These are phyloP conservation scores for Sisyra nigra DNA, from an alignment of 2,888 invertebrate genomes.

Conservation along the genomic window DNA sequence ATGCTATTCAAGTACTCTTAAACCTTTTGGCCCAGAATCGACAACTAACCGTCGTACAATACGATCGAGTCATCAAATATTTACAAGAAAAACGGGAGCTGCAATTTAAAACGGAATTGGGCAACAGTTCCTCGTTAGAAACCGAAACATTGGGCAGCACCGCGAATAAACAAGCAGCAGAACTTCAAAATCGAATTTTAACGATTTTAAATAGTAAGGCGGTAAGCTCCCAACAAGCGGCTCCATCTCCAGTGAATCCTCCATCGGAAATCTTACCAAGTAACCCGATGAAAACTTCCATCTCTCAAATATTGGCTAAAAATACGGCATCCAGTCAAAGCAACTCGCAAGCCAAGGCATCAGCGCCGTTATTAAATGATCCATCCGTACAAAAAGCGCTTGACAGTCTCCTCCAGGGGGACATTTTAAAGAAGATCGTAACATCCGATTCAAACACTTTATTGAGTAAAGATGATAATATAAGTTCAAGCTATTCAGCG, in stretches of 20 bases:
- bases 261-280: not conserved
- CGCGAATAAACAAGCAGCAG: constrained; percentile 38
- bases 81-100: constrained; percentile 56
- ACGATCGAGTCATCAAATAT: constrained; percentile 58
- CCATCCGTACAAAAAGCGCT: constrained; percentile 65
- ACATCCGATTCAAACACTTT: not conserved
- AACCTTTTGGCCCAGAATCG: constrained; percentile 72
- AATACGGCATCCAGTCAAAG: too few species aligned
- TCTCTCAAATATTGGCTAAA: not conserved
- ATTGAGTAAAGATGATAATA: not conserved
- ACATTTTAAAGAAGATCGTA: constrained; percentile 34
- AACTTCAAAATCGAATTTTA: constrained; percentile 61
- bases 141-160: constrained; percentile 13
- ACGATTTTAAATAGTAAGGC: constrained; percentile 55
- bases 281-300: not conserved
- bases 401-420: constrained; percentile 46
- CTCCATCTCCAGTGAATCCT: constrained; percentile 20
- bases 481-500: constrained; percentile 6
- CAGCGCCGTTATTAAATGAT: constrained; percentile 50
- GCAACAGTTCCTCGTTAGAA: constrained; percentile 35
- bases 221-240: constrained; percentile 12
- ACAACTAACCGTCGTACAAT: constrained; percentile 58
- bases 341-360: constrained; percentile 18
- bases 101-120: constrained; percentile 58
- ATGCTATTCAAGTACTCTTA: constrained; percentile 49